Evolutionary conservation across 2,113 vertebrate species (phyloP).

Genomic region (Calyptomena viridis): DNA sequence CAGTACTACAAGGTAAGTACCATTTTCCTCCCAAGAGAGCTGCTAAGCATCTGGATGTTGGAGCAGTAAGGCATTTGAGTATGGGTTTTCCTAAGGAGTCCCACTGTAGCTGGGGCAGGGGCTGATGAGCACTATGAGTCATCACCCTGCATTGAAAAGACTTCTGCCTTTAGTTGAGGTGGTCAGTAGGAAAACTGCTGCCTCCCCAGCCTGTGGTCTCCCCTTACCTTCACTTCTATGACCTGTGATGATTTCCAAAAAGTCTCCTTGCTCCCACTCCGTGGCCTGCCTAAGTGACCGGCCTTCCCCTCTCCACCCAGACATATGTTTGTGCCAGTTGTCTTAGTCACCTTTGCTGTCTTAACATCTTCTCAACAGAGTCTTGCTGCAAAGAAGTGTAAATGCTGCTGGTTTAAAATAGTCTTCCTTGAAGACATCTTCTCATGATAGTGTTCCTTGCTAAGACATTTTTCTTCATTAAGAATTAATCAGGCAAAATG

Average conservation of each 20-base stretch:
- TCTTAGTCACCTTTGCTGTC: fast-evolving
- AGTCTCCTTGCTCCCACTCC: fast-evolving
- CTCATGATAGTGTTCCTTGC: background rate
- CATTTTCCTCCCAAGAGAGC: background rate
- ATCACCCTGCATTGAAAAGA: fast-evolving
- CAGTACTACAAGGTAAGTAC: background rate
- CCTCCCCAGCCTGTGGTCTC: fast-evolving
- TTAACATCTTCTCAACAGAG: background rate
- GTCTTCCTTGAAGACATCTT: background rate
- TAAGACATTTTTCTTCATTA: background rate
- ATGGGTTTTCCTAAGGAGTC: background rate
- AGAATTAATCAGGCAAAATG: background rate
- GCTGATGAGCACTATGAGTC: fast-evolving
- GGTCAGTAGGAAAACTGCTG: background rate
- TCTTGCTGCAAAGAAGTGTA: background rate
- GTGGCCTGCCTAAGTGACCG: fast-evolving
- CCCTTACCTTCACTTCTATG: background rate
- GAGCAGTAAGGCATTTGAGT: background rate
- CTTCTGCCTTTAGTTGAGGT: background rate
- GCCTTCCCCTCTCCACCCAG: background rate
- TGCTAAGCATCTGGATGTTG: background rate
- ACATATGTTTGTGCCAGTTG: fast-evolving
- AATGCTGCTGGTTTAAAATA: background rate
- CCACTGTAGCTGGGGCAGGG: background rate
- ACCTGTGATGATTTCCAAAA: background rate